phyloP scores from a whole-genome alignment of 2,888 invertebrate species.

The Cheilosia impressa region DNA sequence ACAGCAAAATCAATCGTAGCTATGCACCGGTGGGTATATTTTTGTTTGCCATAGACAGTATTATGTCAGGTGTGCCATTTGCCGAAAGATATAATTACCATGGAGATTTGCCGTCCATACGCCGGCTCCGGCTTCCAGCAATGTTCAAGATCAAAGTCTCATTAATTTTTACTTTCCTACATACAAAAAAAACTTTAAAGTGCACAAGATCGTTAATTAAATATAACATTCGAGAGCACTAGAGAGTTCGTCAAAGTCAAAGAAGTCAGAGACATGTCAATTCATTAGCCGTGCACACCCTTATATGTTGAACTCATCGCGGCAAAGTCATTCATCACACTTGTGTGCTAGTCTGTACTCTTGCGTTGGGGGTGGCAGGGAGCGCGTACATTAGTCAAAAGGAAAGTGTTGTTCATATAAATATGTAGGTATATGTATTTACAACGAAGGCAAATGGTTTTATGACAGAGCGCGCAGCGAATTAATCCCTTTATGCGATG shows the following conservation, averaged over 20 bases:
- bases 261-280: constrained; percentile 17
- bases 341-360: neutral
- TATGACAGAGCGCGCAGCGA: constrained; percentile 20
- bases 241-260: constrained; percentile 29
- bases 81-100: too few relatives aligned
- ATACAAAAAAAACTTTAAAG: neutral
- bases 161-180: too few relatives aligned
- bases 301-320: neutral
- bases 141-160: neutral
- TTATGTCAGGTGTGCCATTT: neutral
- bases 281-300: constrained; percentile 20
- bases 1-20: neutral
- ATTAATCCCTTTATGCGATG: constrained; percentile 44
- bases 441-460: constrained; percentile 26
- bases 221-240: constrained; percentile 18
- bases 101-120: too few relatives aligned
- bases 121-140: too few relatives aligned
- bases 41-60: neutral
- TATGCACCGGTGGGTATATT: constrained; percentile 5
- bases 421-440: neutral
- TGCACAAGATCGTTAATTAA: constrained; percentile 32
- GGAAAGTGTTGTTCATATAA: neutral
- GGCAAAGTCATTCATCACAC: constrained; percentile 24
- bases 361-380: neutral
- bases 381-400: constrained; percentile 30